Conservation (phyloP, 2,888 invertebrate species). For the Aethes cnicana region DNA sequence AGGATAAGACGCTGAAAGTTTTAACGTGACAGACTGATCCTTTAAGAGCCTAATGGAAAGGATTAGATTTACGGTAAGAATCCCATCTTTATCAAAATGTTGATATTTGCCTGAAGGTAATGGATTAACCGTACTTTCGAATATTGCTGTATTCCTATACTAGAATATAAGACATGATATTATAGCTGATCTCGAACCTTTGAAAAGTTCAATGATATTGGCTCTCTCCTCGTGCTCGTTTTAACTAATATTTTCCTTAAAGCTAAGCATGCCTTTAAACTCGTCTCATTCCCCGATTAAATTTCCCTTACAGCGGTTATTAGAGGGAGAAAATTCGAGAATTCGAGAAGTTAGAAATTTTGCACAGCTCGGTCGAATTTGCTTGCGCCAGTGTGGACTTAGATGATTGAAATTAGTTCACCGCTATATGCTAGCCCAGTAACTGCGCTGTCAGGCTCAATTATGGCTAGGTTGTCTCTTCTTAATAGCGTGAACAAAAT, state of each 20-base stretch:
- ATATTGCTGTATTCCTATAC: slow-evolving; percentile 2
- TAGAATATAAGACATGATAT: not conserved
- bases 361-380: not conserved
- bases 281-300: no score
- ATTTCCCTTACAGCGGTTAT: no score
- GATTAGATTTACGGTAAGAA: slow-evolving; percentile 18
- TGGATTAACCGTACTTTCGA: slow-evolving; percentile 14
- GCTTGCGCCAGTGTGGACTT: not conserved
- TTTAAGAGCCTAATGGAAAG: slow-evolving; percentile 12
- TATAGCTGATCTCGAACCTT: not conserved
- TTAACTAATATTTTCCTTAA: no score
- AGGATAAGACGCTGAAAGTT: slow-evolving; percentile 4
- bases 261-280: no score
- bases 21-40: slow-evolving; percentile 19
- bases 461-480: no score
- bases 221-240: no score
- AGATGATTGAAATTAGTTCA: not conserved
- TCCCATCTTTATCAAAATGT: slow-evolving; percentile 18
- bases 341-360: no score
- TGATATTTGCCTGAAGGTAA: slow-evolving; percentile 14
- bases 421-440: not conserved
- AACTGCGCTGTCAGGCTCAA: no score
- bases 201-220: no score
- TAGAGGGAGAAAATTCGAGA: no score
- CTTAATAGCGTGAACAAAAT: no score